Base-by-base conservation (phyloP, 2,888 invertebrate species). In the Polylopha cassiicola region DNA sequence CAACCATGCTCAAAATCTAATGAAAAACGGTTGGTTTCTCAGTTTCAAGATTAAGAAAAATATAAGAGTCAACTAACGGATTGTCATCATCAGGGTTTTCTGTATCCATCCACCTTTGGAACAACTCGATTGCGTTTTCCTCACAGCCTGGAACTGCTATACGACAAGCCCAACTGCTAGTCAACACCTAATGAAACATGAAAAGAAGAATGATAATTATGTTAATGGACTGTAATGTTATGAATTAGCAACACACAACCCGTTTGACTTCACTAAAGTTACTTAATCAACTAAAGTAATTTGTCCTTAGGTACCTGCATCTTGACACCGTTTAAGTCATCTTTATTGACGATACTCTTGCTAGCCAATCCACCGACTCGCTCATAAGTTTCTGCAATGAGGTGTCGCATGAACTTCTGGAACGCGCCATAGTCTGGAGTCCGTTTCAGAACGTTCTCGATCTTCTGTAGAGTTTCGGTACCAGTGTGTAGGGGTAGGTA, bases 401-500 rank as follows among this genome's bases (percentile, higher is more conserved):
- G 73, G 7, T 87, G 78, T 37, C 88, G 73, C 64, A 93, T 81
- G 58, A 90, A 94, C 55, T 86, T 87, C 91, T 89, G 90, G 72
- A 89, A 91, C 41, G 87, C 84, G 4, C 90, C 90, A 61, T 89
- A 91, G 23, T 87, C 80, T 0, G 89, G 73, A 0, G 87, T 87
- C 11, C 90, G 86, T n/a, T 87, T 86, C 4, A 93, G 63, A 23
- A 90, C 87, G 11, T 73, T 76, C 50, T 89, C 87, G 4, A 93
- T 84, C 49, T 87, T 87, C 16, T 68, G 68, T 4, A 95, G 71
- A 24, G 89, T 90, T 9, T 73, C 64, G 0, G 93, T 73, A 0
- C 92, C 91, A 0, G 89, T 85, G 16, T 76, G 76, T 76, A 92
- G 89, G 0, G 93, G 92, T 0, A 91, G 66, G 61, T 88, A 91